Evolutionary conservation across 2,797 vertebrate species (phyloP), one percentile per base, ranked within the genome.

Genomic region (Sparus aurata): DNA sequence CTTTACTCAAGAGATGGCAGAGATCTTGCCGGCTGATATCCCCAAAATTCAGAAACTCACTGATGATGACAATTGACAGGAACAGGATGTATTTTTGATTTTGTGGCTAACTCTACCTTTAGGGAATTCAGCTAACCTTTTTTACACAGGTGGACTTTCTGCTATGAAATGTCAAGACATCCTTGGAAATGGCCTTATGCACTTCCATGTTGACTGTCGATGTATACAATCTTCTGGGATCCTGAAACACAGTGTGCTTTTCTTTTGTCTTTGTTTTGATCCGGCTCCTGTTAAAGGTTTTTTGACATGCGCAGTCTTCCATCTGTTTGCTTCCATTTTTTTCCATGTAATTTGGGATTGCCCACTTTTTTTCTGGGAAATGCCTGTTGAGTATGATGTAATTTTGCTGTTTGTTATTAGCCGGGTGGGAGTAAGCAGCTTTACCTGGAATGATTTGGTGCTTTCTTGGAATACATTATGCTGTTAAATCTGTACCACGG

Each of bases 201-300:
- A 11, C 65, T 30, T 69, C 65, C 47, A 63, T 27, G 58, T 38
- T 59, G 53, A 38, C 61, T n/a, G 22, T n/a, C 45, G 43, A 59
- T 75, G 41, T 23, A 20, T 74, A 9, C 58, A 47, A 41, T 38
- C 45, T 20, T 66, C 17, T 74, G 53, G 46, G 45, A 41, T 27
- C 22, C 30, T 23, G n/a, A 38, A n/a, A 43, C 20, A 18, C 25
- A 20, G 8, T 22, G 20, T 61, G 41, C 41, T 30, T 47, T 64
- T 5, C 10, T 30, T 50, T 50, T 34, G 25, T 12, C 27, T 52
- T 27, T 13, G 22, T 25, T 50, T 34, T 50, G 22, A 27, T 52
- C 27, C 27, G 10, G 47, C 47, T n/a, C 27, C 63, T 22, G 27
- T 34, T 16, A 50, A 66, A 66, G 17, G 1, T 10, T 66, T 49